A percentile compares a stretch with the other conserved stretches of the same genome.
Conservation (phyloP, 2,113 vertebrate genomes). For the Cephalopholis sonnerati region DNA sequence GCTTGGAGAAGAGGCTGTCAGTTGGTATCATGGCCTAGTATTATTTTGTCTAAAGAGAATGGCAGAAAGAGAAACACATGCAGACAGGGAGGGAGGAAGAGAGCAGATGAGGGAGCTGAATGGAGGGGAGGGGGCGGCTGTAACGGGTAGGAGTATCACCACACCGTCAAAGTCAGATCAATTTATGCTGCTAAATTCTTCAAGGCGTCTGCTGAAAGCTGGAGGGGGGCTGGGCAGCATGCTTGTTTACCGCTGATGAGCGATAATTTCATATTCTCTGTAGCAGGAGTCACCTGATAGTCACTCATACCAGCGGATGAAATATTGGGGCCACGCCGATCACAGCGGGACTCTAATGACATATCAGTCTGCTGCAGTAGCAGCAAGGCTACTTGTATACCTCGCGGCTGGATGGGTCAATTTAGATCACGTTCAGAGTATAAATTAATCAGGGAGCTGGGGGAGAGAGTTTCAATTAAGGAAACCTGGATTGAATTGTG, state of each 20-base stretch:
- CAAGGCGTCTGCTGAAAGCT: conserved; percentile 82
- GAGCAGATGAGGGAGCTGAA: not conserved
- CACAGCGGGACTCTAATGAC: conserved; percentile 91
- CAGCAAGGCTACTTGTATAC: conserved; percentile 69
- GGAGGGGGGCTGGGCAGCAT: conserved; percentile 72
- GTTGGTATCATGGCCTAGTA: conserved; percentile 11
- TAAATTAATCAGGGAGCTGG: conserved; percentile 81
- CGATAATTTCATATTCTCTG: conserved; percentile 86
- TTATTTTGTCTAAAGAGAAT: conserved; percentile 14
- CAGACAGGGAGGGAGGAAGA: conserved; percentile 3
- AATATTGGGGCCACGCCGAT: conserved; percentile 90
- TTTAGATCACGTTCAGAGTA: conserved; percentile 78
- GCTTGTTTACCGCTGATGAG: conserved; percentile 86
- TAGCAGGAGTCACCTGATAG: conserved; percentile 77
- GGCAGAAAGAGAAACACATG: conserved; percentile 6
- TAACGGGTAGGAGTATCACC: conserved; percentile 29
- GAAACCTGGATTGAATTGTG: conserved; percentile 76
- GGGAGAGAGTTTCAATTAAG: conserved; percentile 82
- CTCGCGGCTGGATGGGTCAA: conserved; percentile 83
- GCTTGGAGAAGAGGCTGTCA: not conserved
- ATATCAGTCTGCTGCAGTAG: conserved; percentile 68
- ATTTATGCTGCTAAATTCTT: conserved; percentile 63
- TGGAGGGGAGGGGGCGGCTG: not conserved
- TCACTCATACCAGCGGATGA: conserved; percentile 86
- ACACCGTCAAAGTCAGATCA: conserved; percentile 49